A percentile compares a stretch with the other conserved stretches of the same genome.
These are phyloP conservation scores for Thymelicus sylvestris DNA, from an alignment of 2,888 invertebrate genomes.

Conservation along the genomic window DNA sequence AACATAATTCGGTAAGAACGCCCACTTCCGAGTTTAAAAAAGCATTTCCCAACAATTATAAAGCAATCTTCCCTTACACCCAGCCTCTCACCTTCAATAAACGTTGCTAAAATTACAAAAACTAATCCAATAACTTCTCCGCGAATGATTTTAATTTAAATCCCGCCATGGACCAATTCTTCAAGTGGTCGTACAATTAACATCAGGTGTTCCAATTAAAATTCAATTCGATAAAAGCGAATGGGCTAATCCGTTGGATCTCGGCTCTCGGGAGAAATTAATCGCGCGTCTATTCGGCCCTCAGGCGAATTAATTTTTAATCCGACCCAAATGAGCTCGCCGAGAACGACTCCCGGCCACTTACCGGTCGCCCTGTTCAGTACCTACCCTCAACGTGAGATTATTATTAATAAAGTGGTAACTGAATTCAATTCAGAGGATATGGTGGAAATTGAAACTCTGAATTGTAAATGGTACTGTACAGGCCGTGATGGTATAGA, in stretches of 20 bases:
- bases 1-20: background rate
- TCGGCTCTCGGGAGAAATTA: slow-evolving; percentile 59
- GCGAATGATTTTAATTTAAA: slow-evolving; percentile 4
- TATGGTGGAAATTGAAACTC: background rate
- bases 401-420: background rate
- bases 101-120: slow-evolving; percentile 4
- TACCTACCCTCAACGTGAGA: background rate
- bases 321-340: slow-evolving; percentile 62
- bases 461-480: too few species aligned
- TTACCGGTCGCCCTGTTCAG: slow-evolving; percentile 43
- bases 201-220: slow-evolving; percentile 73
- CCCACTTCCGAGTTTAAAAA: background rate
- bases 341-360: slow-evolving; percentile 56
- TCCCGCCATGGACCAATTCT: slow-evolving; percentile 18
- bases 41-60: slow-evolving; percentile 1
- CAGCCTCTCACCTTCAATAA: background rate
- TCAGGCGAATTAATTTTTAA: slow-evolving; percentile 69
- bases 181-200: slow-evolving; percentile 39
- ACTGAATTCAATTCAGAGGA: background rate
- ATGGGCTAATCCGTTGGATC: slow-evolving; percentile 60
- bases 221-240: slow-evolving; percentile 71
- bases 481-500: too few species aligned
- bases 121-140: slow-evolving; percentile 10
- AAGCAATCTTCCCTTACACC: slow-evolving; percentile 3
- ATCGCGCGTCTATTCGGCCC: slow-evolving; percentile 60